Evolutionary conservation across 1,140 invertebrate species (phyloP).

Genomic region (Campoletis sonorensis): DNA sequence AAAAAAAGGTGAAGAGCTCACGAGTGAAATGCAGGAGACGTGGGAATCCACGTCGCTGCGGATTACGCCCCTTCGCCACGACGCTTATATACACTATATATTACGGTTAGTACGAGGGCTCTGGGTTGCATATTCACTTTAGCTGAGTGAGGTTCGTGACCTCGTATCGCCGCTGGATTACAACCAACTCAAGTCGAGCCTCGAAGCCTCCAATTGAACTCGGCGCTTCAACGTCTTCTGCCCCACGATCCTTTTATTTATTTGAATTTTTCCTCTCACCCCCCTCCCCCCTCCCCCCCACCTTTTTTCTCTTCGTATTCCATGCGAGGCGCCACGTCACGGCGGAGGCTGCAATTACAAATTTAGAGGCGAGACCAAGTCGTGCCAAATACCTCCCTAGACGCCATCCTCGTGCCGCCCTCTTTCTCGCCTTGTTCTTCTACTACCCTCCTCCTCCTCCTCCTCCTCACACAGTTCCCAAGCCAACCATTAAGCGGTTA

Average conservation of each 20-base stretch:
- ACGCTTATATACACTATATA: slow-evolving; percentile 26
- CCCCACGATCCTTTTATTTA: not conserved
- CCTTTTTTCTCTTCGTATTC: slow-evolving; percentile 57
- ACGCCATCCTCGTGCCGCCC: slow-evolving; percentile 60
- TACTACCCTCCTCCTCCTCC: slow-evolving; percentile 63
- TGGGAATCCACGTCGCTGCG: slow-evolving; percentile 71
- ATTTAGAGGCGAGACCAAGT: slow-evolving; percentile 74
- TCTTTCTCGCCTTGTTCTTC: slow-evolving; percentile 67
- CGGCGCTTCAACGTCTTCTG: too few relatives aligned
- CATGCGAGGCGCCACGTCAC: slow-evolving; percentile 66
- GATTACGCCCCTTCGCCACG: slow-evolving; percentile 66
- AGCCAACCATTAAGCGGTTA: not conserved
- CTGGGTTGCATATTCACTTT: slow-evolving; percentile 66
- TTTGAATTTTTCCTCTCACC: not conserved
- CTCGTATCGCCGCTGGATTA: slow-evolving; percentile 65
- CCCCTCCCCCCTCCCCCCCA: not conserved
- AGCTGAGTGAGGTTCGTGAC: slow-evolving; percentile 63
- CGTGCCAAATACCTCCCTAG: slow-evolving; percentile 69
- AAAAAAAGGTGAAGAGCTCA: slow-evolving; percentile 1
- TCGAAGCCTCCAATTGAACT: not conserved
- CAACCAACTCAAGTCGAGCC: slow-evolving; percentile 41
- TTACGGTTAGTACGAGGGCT: slow-evolving; percentile 15
- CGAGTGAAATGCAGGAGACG: slow-evolving; percentile 55
- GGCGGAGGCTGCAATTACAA: slow-evolving; percentile 73
- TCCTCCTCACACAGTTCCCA: slow-evolving; percentile 66